Percentiles rank a stretch among this genome's conserved stretches.
phyloP scores from a whole-genome alignment of 2,888 invertebrate species.

The Drosophila kuntzei region DNA sequence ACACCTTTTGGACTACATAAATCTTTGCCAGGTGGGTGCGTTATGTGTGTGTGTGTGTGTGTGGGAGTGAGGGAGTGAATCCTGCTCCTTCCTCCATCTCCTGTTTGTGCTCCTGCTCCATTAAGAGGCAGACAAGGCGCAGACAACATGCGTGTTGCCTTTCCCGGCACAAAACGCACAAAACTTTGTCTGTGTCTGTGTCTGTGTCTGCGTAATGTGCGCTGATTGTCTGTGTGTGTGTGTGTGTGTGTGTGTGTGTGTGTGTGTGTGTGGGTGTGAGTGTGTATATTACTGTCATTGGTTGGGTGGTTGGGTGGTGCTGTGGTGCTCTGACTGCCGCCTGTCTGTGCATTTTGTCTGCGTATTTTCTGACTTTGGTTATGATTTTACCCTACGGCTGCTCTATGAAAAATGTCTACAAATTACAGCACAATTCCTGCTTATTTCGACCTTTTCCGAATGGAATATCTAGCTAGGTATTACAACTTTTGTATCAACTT shows the following conservation, averaged over 20 bases:
- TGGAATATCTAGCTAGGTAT: slow-evolving; percentile 41
- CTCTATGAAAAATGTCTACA: slow-evolving; percentile 67
- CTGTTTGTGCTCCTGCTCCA: slow-evolving; percentile 1
- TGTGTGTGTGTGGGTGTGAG: slow-evolving; percentile 20
- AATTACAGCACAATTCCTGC: slow-evolving; percentile 53
- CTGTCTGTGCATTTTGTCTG: slow-evolving; percentile 54
- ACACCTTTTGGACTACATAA: slow-evolving; percentile 73
- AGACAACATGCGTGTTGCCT: slow-evolving; percentile 73
- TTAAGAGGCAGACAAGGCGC: slow-evolving; percentile 64
- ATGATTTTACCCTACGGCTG: slow-evolving; percentile 42
- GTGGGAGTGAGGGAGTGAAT: slow-evolving; percentile 11
- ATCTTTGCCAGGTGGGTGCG: slow-evolving; percentile 76
- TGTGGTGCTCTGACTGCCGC: slow-evolving; percentile 11
- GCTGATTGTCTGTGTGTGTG: slow-evolving; percentile 36
- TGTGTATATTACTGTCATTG: slow-evolving; percentile 28
- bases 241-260: slow-evolving; percentile 19
- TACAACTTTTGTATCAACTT: slow-evolving; percentile 45
- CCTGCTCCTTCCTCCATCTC: background rate
- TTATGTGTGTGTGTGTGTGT: slow-evolving; percentile 30
- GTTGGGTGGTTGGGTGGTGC: slow-evolving; percentile 7
- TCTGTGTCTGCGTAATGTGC: slow-evolving; percentile 55
- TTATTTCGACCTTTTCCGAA: slow-evolving; percentile 19
- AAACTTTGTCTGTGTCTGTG: slow-evolving; percentile 64
- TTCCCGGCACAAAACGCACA: slow-evolving; percentile 53
- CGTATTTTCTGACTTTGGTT: slow-evolving; percentile 15